These are phyloP conservation scores for Lagorchestes hirsutus DNA, from an alignment of 2,797 vertebrate species.

Conservation along the genomic window DNA sequence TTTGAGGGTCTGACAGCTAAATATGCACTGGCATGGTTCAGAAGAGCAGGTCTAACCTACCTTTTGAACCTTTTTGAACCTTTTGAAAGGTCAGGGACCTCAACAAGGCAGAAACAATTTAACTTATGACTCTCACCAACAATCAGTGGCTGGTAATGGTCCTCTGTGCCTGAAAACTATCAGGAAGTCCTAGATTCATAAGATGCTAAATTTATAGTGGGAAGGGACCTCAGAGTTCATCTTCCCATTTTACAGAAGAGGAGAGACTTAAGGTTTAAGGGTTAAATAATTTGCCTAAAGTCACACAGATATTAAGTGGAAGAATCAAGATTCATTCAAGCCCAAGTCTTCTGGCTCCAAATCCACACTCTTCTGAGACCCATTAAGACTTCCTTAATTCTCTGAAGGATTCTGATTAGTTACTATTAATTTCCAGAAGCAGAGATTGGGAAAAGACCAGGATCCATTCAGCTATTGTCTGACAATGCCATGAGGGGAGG, in stretches of 20 bases:
- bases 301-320: neutral
- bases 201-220: conserved; percentile 17
- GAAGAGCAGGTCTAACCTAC: neutral
- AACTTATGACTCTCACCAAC: neutral
- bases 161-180: neutral
- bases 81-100: neutral
- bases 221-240: neutral
- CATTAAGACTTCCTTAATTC: neutral
- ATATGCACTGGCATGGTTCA: neutral
- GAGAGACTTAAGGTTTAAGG: neutral
- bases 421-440: neutral
- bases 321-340: neutral
- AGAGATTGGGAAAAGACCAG: neutral
- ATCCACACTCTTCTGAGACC: neutral
- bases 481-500: neutral
- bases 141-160: neutral
- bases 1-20: neutral
- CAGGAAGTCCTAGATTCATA: neutral
- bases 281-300: neutral
- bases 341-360: neutral
- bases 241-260: neutral
- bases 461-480: neutral
- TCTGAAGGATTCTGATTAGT: neutral
- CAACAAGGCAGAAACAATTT: neutral
- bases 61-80: too few species aligned